A percentile compares a stretch with the other conserved stretches of the same genome.
Conservation (phyloP, 2,113 vertebrate genomes). For the Spea multiplicata region DNA sequence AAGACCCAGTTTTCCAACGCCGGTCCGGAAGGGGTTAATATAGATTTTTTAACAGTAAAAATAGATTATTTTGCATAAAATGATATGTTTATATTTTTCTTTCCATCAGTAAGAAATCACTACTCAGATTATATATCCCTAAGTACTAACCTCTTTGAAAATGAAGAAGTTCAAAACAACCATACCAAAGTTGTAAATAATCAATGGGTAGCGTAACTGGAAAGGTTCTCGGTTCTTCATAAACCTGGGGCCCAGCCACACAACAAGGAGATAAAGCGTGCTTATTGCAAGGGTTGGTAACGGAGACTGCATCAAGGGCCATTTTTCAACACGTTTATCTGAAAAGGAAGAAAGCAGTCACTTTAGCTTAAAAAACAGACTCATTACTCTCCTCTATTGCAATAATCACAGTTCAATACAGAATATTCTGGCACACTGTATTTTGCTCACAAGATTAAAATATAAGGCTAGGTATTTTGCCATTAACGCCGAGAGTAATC, state of each 20-base stretch:
- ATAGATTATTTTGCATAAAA: too few relatives aligned
- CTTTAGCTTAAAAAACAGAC: background rate
- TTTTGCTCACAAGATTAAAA: too few relatives aligned
- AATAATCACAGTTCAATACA: too few relatives aligned
- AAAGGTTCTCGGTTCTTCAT: constrained; percentile 94
- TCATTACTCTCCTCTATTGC: too few relatives aligned
- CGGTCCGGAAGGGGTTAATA: too few relatives aligned
- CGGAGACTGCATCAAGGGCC: constrained; percentile 94
- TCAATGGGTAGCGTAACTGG: constrained; percentile 90
- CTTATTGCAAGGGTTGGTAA: constrained; percentile 91
- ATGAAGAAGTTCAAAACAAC: constrained; percentile 98
- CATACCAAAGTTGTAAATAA: constrained; percentile 98
- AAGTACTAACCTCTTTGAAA: constrained; percentile 87
- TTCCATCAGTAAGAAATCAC: constrained; percentile 37
- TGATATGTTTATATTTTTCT: too few relatives aligned
- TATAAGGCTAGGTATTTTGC: too few relatives aligned
- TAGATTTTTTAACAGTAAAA: constrained; percentile 35
- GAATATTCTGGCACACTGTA: too few relatives aligned
- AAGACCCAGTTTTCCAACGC: too few relatives aligned
- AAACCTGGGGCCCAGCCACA: constrained; percentile 96
- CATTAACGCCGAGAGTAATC: too few relatives aligned
- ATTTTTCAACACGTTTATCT: constrained; percentile 97
- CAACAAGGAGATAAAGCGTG: constrained; percentile 89
- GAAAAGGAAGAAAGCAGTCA: constrained; percentile 41
- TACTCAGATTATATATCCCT: background rate